A percentile compares a stretch with the other conserved stretches of the same genome.
Conservation (phyloP, 2,113 vertebrate genomes). For the Bungarus multicinctus region DNA sequence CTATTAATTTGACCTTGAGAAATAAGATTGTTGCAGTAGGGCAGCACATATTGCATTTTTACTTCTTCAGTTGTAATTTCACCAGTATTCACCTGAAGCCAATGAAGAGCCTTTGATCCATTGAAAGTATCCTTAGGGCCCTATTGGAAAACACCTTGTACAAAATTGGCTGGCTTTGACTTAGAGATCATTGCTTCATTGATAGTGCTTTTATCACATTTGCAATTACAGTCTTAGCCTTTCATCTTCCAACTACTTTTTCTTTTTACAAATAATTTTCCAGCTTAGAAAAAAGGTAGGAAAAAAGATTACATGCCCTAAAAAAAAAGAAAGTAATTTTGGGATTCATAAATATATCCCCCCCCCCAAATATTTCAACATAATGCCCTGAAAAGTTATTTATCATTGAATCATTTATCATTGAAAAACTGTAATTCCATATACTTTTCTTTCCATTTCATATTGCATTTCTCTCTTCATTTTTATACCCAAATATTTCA, state of each 20-base stretch:
- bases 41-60: not conserved
- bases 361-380: not conserved
- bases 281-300: not conserved
- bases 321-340: not conserved
- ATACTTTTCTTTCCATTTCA: not conserved
- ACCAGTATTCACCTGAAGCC: not conserved
- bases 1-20: not conserved
- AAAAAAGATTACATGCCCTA: not conserved
- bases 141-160: not conserved
- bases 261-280: not conserved
- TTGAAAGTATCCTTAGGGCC: not conserved
- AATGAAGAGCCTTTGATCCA: not conserved
- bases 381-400: not conserved
- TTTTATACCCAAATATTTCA: not conserved
- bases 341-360: not conserved
- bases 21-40: not conserved
- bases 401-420: not conserved
- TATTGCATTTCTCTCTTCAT: not conserved
- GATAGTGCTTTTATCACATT: rapidly evolving
- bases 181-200: not conserved
- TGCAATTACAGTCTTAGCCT: not conserved
- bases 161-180: constrained; percentile 21
- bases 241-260: not conserved
- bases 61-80: not conserved
- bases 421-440: not conserved